These are phyloP conservation scores for Stratiomys singularior DNA, from an alignment of 2,888 invertebrate species.

Conservation along the genomic window DNA sequence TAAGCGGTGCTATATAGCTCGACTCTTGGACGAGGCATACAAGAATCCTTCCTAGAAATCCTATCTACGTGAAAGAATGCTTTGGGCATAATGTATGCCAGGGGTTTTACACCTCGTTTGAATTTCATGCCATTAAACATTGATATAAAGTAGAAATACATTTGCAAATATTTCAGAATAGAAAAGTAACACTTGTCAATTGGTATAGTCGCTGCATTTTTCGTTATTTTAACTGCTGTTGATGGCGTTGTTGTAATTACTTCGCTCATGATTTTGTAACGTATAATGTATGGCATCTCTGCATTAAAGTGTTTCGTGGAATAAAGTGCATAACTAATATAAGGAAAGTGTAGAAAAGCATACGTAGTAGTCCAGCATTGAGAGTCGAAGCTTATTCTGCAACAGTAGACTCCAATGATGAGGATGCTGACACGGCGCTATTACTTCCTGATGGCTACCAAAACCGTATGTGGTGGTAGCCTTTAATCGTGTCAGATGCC, in stretches of 20 bases:
- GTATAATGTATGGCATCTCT: not conserved
- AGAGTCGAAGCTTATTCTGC: constrained; percentile 16
- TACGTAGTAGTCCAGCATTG: not conserved
- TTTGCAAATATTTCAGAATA: too few relatives aligned
- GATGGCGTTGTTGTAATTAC: not conserved
- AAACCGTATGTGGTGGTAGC: not conserved
- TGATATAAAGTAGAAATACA: too few relatives aligned
- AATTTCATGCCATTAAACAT: too few relatives aligned
- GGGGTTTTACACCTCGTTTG: too few relatives aligned
- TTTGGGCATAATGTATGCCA: not conserved
- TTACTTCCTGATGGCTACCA: not conserved
- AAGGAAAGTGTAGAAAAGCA: not conserved
- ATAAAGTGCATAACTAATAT: constrained; percentile 6
- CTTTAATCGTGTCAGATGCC: constrained; percentile 41
- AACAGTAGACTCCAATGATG: constrained; percentile 25
- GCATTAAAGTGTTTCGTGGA: not conserved
- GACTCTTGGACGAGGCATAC: not conserved
- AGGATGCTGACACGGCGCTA: constrained; percentile 30
- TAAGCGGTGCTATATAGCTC: constrained; percentile 31
- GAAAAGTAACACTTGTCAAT: too few relatives aligned
- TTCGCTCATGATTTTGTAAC: not conserved
- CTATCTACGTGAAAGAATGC: not conserved
- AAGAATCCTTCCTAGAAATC: not conserved
- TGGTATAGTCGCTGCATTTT: too few relatives aligned
- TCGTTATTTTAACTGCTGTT: too few relatives aligned